These are phyloP conservation scores for Megalurothrips usitatus DNA, from an alignment of 2,888 invertebrate species.

Conservation along the genomic window DNA sequence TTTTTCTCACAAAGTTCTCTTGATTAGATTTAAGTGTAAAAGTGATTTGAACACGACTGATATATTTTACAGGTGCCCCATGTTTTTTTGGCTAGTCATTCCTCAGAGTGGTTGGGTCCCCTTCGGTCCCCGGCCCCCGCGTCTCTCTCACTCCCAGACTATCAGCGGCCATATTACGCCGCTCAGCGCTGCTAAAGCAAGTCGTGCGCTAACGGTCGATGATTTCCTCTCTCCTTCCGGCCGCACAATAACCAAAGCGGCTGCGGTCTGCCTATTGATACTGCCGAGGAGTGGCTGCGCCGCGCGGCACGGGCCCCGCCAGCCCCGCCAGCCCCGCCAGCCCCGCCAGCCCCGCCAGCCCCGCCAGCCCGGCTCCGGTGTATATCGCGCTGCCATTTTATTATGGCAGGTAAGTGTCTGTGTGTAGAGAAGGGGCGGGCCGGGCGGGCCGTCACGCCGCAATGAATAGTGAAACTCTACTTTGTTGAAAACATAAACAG, in stretches of 20 bases:
- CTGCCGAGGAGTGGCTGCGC: neutral
- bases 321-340: neutral
- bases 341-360: neutral
- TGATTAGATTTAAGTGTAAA: too few species aligned
- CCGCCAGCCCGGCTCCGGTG: neutral
- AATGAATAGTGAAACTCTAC: neutral
- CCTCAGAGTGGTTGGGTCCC: neutral
- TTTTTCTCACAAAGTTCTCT: too few species aligned
- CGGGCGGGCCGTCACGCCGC: neutral
- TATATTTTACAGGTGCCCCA: too few species aligned
- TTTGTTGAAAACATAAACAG: neutral
- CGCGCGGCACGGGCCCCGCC: neutral
- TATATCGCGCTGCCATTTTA: neutral
- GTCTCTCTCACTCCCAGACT: neutral
- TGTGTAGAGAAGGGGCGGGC: neutral
- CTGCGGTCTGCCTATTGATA: neutral
- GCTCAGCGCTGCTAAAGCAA: neutral
- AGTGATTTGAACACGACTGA: too few species aligned
- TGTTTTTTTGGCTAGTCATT: too few species aligned
- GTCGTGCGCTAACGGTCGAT: constrained; percentile 9
- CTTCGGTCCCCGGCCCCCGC: neutral
- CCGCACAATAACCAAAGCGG: neutral
- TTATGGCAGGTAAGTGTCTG: neutral
- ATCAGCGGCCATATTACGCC: neutral
- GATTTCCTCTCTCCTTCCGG: neutral